Evolutionary conservation across 1,140 invertebrate species (phyloP), one percentile per base, ranked within the genome.

Genomic region (Ectropis grisescens): DNA sequence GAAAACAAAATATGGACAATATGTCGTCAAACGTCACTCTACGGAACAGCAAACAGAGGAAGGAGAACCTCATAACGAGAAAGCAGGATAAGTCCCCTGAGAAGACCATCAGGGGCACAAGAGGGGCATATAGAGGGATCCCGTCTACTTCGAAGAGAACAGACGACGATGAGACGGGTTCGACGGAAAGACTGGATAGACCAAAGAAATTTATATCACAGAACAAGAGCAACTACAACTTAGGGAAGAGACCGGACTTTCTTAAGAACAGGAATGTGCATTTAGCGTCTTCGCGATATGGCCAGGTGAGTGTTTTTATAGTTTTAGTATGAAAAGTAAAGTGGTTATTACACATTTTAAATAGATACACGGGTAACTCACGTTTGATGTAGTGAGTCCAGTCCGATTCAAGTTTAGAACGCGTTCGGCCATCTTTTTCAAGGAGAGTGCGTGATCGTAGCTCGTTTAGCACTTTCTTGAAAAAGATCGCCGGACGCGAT

Each of bases 61-160:
- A 80, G 58, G 75, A 80, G 52, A 80, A 78, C 44, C 56, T 78
- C 29, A 78, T 80, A 2, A 67, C 82, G n/a, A 59, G 82, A 36
- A 83, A 83, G 39, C 74, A 81, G 50, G 82, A 83, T 50, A 82
- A 82, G 49, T 76, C 68, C 31, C 82, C 82, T 2, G 82, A 83
- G 52, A 83, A 83, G 52, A 75, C 69, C 4, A 78, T 78, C 27
- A 54, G 75, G 12, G 70, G 72, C 0, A 81, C 76, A 8, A 53
- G 72, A 24, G 72, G 75, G 4, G 75, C 72, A 4, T 78, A 78
- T 41, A 47, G 82, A 43, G 67, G 65, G 4, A 53, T 68, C 35
- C 59, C 70, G 28, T 68, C 70, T 10, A 69, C 66, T 13, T 65
- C 75, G 6, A 72, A 78, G 43, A 46, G 64, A 27, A 61, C 68